Percentiles rank a stretch among this genome's conserved stretches.
Conservation (phyloP, 2,797 vertebrate genomes). For the Scleropages formosus region DNA sequence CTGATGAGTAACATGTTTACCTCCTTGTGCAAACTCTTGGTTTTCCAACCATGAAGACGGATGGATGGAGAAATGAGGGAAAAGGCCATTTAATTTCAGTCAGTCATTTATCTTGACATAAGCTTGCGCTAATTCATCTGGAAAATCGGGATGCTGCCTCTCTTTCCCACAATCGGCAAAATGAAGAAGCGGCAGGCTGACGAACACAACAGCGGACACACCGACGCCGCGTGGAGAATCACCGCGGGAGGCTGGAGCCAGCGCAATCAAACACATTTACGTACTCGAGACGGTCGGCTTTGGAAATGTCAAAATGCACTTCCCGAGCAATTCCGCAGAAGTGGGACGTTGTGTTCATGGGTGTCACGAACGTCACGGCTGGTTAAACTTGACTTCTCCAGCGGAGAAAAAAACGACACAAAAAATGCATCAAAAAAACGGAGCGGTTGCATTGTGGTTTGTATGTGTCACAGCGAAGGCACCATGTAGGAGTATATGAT, state of each 20-base stretch:
- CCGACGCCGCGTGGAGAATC: not conserved
- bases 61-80: not conserved
- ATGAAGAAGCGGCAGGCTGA: not conserved
- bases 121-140: not conserved
- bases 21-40: not conserved
- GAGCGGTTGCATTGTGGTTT: not conserved
- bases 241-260: not conserved
- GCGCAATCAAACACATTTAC: constrained; percentile 14
- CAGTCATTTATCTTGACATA: not conserved
- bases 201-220: not conserved
- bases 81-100: not conserved
- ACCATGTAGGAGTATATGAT: not conserved
- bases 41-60: not conserved
- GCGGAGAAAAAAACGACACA: not conserved
- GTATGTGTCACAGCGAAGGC: not conserved
- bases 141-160: constrained; percentile 8
- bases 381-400: not conserved
- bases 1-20: not conserved
- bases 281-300: not conserved
- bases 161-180: not conserved
- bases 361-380: not conserved
- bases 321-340: not conserved
- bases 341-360: not conserved
- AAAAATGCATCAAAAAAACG: not conserved
- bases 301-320: not conserved